Conservation (phyloP, 1,140 invertebrate species). For the Charaxes varanes region DNA sequence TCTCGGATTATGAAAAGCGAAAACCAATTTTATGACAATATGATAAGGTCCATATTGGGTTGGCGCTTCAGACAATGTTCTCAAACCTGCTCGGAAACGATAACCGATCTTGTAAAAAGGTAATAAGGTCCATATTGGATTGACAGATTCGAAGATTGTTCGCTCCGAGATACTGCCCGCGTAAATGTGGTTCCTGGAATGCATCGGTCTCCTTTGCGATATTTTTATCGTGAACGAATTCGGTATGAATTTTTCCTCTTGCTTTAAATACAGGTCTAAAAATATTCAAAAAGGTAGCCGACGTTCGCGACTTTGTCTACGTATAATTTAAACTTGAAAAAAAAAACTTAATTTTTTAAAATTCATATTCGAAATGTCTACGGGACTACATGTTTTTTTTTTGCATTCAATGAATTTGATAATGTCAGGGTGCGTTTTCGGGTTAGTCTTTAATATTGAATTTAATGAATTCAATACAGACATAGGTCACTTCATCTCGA, state of each 20-base stretch:
- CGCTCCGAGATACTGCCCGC: constrained; percentile 41
- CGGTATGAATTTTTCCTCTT: constrained; percentile 21
- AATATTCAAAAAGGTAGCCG: neutral
- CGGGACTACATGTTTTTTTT: no score
- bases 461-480: no score
- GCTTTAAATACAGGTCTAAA: constrained; percentile 7
- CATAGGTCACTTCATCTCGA: no score
- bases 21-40: constrained; percentile 18
- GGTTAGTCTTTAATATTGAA: no score
- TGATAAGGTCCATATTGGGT: constrained; percentile 28
- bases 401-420: no score
- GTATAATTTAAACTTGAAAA: no score
- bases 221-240: constrained; percentile 50
- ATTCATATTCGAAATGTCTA: no score
- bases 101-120: no score
- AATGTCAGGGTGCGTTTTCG: no score
- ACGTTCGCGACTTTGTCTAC: neutral
- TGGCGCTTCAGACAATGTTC: constrained; percentile 28
- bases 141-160: constrained; percentile 28
- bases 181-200: constrained; percentile 66
- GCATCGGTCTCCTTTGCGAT: constrained; percentile 63
- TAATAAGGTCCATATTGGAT: constrained; percentile 30
- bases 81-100: no score
- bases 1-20: constrained; percentile 7
- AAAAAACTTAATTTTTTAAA: no score